phyloP scores from a whole-genome alignment of 2,113 vertebrate species.

The Scomber scombrus region DNA sequence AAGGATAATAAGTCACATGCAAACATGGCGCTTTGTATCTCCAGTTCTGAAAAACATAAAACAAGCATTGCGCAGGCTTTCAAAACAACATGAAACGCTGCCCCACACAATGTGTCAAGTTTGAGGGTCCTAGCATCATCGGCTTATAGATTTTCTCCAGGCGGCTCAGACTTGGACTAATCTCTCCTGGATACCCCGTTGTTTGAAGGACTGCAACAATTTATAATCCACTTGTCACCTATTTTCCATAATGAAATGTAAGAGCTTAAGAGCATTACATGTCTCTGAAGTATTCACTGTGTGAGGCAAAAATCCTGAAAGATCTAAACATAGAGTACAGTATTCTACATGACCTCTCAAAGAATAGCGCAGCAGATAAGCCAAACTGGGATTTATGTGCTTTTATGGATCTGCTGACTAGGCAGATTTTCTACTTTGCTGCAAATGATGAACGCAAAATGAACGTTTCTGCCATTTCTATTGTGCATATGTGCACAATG shows the following conservation, averaged over 20 bases:
- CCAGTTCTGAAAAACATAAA: neutral
- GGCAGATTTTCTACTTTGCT: neutral
- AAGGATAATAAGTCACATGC: neutral
- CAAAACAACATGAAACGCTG: slow-evolving; percentile 12
- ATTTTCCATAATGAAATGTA: slow-evolving; percentile 37
- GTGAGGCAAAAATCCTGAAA: slow-evolving; percentile 6
- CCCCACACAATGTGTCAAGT: neutral
- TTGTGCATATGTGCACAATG: slow-evolving; percentile 1
- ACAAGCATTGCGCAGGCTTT: neutral
- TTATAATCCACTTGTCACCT: slow-evolving; percentile 53
- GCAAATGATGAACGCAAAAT: slow-evolving; percentile 11
- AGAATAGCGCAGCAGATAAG: neutral
- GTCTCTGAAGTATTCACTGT: slow-evolving; percentile 31
- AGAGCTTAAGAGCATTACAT: slow-evolving; percentile 50
- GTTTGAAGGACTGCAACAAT: slow-evolving; percentile 22
- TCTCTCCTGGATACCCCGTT: neutral
- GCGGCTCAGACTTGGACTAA: slow-evolving; percentile 20
- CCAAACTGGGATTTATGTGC: too few relatives aligned
- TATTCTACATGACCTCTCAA: slow-evolving; percentile 15
- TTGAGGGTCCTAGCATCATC: neutral
- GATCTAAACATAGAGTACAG: slow-evolving; percentile 20
- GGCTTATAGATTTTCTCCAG: slow-evolving; percentile 29
- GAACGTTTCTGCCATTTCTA: slow-evolving; percentile 17
- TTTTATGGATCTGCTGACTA: too few relatives aligned
- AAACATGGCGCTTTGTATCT: neutral